Conservation (phyloP, 2,113 vertebrate genomes). For the Oophaga pumilio region DNA sequence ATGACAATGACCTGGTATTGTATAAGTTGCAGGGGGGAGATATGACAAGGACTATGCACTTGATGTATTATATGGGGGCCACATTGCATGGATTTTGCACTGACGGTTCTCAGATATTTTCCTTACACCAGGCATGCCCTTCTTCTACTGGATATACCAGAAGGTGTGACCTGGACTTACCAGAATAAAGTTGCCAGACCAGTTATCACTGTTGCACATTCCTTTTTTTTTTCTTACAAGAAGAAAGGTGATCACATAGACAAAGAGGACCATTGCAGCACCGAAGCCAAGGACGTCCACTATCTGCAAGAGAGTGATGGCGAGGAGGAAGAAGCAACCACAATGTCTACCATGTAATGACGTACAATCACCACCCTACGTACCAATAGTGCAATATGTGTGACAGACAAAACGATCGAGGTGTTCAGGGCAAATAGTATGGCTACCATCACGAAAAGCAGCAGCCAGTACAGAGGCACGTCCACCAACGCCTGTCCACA, state of each 20-base stretch:
- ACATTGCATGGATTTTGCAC: too few relatives aligned
- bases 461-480: conserved; percentile 75
- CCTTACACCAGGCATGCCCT: too few relatives aligned
- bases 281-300: conserved; percentile 76
- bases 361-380: background rate
- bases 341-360: too few relatives aligned
- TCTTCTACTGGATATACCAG: too few relatives aligned
- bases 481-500: conserved; percentile 78
- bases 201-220: conserved; percentile 79
- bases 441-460: conserved; percentile 72
- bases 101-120: too few relatives aligned
- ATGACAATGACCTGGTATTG: too few relatives aligned
- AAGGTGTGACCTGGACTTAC: conserved; percentile 68
- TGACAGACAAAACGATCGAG: conserved; percentile 64
- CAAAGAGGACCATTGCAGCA: conserved; percentile 75
- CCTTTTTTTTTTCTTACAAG: conserved; percentile 65
- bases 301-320: conserved; percentile 65
- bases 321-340: too few relatives aligned
- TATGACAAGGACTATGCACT: too few relatives aligned
- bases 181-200: conserved; percentile 79
- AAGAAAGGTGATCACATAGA: conserved; percentile 78
- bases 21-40: too few relatives aligned
- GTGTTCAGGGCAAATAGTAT: conserved; percentile 76
- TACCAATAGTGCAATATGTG: background rate
- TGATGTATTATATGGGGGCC: too few relatives aligned